Evolutionary conservation across 1,140 invertebrate species (phyloP).

Genomic region (Zaprionus camerounensis): DNA sequence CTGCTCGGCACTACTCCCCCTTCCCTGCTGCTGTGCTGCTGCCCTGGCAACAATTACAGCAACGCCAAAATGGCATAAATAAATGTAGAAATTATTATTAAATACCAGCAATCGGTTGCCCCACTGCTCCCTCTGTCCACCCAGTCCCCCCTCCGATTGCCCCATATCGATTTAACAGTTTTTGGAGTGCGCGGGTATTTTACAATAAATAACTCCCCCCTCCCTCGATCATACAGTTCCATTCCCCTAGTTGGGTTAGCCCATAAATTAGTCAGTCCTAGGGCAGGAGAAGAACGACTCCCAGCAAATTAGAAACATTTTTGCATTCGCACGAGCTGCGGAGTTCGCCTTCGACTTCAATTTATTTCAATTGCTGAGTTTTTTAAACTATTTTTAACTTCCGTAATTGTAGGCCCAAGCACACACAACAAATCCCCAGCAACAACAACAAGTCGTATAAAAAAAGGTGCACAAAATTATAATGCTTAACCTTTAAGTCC

Average conservation of each 20-base stretch:
- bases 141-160: slow-evolving; percentile 23
- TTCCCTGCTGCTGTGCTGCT: neutral
- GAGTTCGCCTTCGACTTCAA: slow-evolving; percentile 46
- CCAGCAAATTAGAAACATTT: slow-evolving; percentile 56
- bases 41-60: slow-evolving; percentile 65
- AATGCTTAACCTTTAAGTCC: slow-evolving; percentile 79
- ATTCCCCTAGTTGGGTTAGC: slow-evolving; percentile 16
- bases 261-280: slow-evolving; percentile 62
- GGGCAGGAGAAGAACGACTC: neutral
- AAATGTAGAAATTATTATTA: slow-evolving; percentile 81
- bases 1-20: slow-evolving; percentile 22
- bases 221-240: slow-evolving; percentile 30
- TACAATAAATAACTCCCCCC: slow-evolving; percentile 71
- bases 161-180: slow-evolving; percentile 76
- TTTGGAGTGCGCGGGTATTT: slow-evolving; percentile 59
- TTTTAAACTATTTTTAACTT: slow-evolving; percentile 71
- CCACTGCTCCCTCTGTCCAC: slow-evolving; percentile 2
- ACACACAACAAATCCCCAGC: slow-evolving; percentile 15
- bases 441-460: slow-evolving; percentile 3
- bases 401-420: slow-evolving; percentile 39
- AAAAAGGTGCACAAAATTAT: slow-evolving; percentile 76
- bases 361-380: slow-evolving; percentile 76
- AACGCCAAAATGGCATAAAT: slow-evolving; percentile 70
- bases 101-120: slow-evolving; percentile 69
- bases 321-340: slow-evolving; percentile 39